Conservation (phyloP, 2,113 vertebrate genomes). For the Osmerus eperlanus region DNA sequence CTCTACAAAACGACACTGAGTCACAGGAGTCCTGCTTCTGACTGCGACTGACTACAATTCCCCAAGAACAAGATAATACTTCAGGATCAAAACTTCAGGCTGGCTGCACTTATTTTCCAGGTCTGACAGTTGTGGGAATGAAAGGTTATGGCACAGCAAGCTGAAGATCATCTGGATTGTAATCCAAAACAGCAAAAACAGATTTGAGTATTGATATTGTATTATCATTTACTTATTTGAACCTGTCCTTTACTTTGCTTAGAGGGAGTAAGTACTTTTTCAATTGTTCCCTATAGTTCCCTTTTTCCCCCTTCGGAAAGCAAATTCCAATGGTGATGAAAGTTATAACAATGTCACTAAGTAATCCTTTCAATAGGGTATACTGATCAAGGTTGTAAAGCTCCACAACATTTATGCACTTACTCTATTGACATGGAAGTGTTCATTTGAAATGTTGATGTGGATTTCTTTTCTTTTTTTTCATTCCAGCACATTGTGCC, state of each 20-base stretch:
- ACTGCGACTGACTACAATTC: constrained; percentile 52
- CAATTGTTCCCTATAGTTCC: not conserved
- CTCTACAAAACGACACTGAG: constrained; percentile 61
- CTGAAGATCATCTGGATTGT: constrained; percentile 6
- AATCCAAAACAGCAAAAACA: constrained; percentile 10
- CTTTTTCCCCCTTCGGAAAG: constrained; percentile 2
- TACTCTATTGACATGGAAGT: too few species aligned
- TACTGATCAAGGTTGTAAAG: constrained; percentile 9
- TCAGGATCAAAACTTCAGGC: not conserved
- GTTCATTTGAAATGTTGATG: not conserved
- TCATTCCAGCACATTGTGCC: not conserved
- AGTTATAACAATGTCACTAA: not conserved
- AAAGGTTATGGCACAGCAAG: not conserved
- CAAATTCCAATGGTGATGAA: constrained; percentile 11
- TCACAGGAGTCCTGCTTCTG: constrained; percentile 76
- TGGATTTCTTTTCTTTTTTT: not conserved
- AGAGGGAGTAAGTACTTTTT: not conserved
- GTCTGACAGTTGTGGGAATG: not conserved
- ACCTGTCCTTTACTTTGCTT: constrained; percentile 31
- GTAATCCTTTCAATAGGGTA: constrained; percentile 27
- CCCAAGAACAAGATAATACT: not conserved
- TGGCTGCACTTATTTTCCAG: not conserved
- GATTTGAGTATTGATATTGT: constrained; percentile 44
- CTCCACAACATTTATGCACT: not conserved
- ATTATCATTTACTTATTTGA: constrained; percentile 30